phyloP scores from a whole-genome alignment of 1,140 invertebrate species.

The Papilio dardanus region DNA sequence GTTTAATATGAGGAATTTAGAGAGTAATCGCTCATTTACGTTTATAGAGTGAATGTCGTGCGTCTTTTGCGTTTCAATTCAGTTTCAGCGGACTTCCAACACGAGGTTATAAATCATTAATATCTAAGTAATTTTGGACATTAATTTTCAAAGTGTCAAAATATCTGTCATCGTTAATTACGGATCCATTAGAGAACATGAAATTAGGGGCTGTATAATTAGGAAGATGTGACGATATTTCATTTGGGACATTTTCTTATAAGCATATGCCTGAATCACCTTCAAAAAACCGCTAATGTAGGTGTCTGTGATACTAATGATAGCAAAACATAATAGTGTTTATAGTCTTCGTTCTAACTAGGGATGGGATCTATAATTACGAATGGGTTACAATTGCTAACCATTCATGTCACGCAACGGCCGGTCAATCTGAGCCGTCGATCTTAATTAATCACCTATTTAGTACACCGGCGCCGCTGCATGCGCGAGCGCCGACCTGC shows the following conservation, averaged over 20 bases:
- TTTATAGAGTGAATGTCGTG: neutral
- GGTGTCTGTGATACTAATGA: neutral
- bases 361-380: slow-evolving; percentile 9
- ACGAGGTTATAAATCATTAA: too few relatives aligned
- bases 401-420: slow-evolving; percentile 25
- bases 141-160: neutral
- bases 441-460: slow-evolving; percentile 32
- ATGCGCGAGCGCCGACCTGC: neutral
- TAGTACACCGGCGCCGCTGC: neutral
- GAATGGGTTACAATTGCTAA: neutral
- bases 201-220: neutral
- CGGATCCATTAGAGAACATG: neutral
- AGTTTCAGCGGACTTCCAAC: too few relatives aligned
- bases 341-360: neutral
- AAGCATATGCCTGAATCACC: neutral
- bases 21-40: neutral
- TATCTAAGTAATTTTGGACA: neutral
- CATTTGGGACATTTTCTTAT: neutral
- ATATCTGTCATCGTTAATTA: neutral
- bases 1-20: neutral
- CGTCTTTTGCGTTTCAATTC: neutral
- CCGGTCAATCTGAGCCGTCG: slow-evolving; percentile 17
- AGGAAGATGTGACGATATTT: neutral
- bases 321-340: neutral
- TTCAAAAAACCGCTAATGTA: neutral